Percentiles rank a stretch among this genome's conserved stretches.
phyloP scores from a whole-genome alignment of 1,140 invertebrate species.

The Drosophila yakuba region DNA sequence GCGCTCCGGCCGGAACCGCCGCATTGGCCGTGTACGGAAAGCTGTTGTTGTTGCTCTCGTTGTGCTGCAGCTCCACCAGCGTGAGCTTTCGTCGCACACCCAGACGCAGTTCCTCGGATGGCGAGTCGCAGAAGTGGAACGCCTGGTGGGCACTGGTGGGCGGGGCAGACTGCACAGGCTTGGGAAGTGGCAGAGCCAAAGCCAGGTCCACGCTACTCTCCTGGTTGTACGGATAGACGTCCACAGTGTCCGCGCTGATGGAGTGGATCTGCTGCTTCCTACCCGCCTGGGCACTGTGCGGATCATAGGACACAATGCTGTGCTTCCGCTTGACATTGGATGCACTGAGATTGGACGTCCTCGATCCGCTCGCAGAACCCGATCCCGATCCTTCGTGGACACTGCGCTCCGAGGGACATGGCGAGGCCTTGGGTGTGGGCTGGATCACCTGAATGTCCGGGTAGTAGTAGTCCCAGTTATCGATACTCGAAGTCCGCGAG shows the following conservation, averaged over 20 bases:
- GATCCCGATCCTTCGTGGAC: constrained; percentile 54
- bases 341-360: constrained; percentile 38
- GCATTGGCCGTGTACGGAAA: constrained; percentile 70
- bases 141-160: constrained; percentile 53
- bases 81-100: constrained; percentile 75
- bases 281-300: constrained; percentile 75
- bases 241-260: constrained; percentile 81
- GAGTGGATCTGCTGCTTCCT: constrained; percentile 82
- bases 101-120: constrained; percentile 73
- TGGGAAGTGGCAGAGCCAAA: constrained; percentile 42
- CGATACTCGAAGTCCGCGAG: constrained; percentile 85
- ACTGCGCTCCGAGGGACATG: constrained; percentile 89
- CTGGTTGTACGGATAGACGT: constrained; percentile 81
- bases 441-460: constrained; percentile 91
- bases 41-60: constrained; percentile 65
- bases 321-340: constrained; percentile 74
- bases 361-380: not conserved
- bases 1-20: constrained; percentile 32
- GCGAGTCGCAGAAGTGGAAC: constrained; percentile 72
- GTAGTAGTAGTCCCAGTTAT: constrained; percentile 88
- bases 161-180: constrained; percentile 63
- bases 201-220: constrained; percentile 44
- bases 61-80: constrained; percentile 72
- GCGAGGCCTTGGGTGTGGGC: constrained; percentile 92
- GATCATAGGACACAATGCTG: constrained; percentile 83